Conservation (phyloP, 2,888 invertebrate species). For the Boloria euphrosyne region DNA sequence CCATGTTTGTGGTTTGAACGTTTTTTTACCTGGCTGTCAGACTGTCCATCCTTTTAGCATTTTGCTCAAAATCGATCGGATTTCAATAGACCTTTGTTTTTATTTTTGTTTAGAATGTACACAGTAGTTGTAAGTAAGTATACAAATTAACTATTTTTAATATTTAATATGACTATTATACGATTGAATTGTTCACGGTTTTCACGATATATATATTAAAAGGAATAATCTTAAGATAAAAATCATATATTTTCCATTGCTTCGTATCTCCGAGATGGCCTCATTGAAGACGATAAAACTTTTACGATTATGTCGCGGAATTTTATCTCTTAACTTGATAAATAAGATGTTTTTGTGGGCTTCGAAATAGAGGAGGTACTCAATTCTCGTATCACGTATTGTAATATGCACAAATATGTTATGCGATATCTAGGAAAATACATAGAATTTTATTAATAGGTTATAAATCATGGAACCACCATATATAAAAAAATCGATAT, state of each 20-base stretch:
- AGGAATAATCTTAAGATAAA: conserved; percentile 11
- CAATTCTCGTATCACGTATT: too few species aligned
- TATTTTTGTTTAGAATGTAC: not conserved
- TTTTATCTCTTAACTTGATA: conserved; percentile 26
- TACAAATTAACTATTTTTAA: too few species aligned
- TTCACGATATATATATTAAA: not conserved
- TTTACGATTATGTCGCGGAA: conserved; percentile 27
- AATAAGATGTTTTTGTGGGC: not conserved
- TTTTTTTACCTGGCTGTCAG: too few species aligned
- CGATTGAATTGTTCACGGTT: not conserved
- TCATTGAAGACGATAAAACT: conserved; percentile 30
- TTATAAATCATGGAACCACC: too few species aligned
- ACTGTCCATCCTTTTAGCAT: too few species aligned
- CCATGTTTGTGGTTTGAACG: too few species aligned
- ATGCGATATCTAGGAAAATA: too few species aligned
- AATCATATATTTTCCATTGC: conserved; percentile 21
- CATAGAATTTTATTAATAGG: too few species aligned
- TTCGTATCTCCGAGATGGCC: conserved; percentile 29
- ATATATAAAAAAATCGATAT: too few species aligned
- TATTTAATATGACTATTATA: too few species aligned
- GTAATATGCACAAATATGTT: too few species aligned
- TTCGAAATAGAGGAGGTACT: too few species aligned
- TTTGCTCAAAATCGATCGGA: not conserved
- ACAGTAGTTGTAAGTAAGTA: not conserved
- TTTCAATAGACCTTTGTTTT: not conserved